phyloP scores from a whole-genome alignment of 2,113 vertebrate genomes.

The Dinomys branickii region DNA sequence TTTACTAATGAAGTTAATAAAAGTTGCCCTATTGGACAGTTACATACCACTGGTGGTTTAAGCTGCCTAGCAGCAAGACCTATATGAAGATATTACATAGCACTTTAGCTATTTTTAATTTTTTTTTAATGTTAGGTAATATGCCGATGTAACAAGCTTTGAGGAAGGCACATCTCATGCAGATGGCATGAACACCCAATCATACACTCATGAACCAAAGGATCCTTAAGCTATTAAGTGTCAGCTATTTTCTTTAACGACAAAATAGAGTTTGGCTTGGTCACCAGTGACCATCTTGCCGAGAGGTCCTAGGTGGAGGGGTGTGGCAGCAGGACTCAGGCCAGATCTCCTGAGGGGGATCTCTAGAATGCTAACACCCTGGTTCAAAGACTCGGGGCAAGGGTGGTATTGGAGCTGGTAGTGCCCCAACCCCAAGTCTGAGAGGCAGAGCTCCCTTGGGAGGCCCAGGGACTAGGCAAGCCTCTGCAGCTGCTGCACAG shows the following conservation, averaged over 20 bases:
- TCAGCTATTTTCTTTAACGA: slow-evolving; percentile 99
- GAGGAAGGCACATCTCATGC: no score
- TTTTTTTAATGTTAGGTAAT: no score
- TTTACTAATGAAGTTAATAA: not conserved
- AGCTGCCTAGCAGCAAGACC: not conserved
- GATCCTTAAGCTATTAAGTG: no score
- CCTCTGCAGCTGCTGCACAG: slow-evolving; percentile 94
- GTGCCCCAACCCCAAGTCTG: slow-evolving; percentile 39
- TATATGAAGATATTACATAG: not conserved
- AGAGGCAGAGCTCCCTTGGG: slow-evolving; percentile 48
- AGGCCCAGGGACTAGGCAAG: slow-evolving; percentile 77
- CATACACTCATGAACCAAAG: no score
- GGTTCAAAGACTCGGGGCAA: slow-evolving; percentile 82
- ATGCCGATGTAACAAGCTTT: no score
- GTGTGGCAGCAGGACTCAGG: not conserved
- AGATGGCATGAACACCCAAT: no score
- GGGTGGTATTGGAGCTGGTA: not conserved
- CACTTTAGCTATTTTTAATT: not conserved
- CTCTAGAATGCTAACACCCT: slow-evolving; percentile 85
- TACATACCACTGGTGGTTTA: not conserved
- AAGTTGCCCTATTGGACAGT: not conserved
- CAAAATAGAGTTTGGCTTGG: slow-evolving; percentile 99
- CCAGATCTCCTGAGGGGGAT: slow-evolving; percentile 75
- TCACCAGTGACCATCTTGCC: slow-evolving; percentile 99
- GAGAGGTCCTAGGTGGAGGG: slow-evolving; percentile 79